Conservation (phyloP, 2,888 invertebrate species). For the Phasia obesa region DNA sequence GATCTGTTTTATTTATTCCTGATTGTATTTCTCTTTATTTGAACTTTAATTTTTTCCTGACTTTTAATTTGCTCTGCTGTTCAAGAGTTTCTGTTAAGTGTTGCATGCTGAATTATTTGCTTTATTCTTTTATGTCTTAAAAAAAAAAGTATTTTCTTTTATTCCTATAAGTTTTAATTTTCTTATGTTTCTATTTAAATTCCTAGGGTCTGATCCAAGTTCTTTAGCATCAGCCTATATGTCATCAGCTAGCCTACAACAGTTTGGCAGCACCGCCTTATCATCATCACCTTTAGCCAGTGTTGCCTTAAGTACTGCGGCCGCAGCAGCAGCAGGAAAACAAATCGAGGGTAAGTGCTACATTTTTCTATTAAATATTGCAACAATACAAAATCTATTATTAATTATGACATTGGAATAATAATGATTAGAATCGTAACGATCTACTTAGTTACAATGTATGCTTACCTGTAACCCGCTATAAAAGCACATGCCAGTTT, state of each 20-base stretch:
- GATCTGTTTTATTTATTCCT: background rate
- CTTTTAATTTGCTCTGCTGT: background rate
- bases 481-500: no score
- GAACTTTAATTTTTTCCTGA: background rate
- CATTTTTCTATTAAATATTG: background rate
- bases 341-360: slow-evolving; percentile 91
- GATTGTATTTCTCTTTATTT: background rate
- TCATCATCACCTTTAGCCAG: slow-evolving; percentile 85
- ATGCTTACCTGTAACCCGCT: no score
- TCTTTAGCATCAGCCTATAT: slow-evolving; percentile 86
- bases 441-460: no score
- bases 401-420: background rate
- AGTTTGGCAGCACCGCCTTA: slow-evolving; percentile 85
- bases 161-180: background rate
- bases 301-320: slow-evolving; percentile 88
- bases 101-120: slow-evolving; percentile 37
- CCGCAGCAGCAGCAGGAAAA: slow-evolving; percentile 92
- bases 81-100: slow-evolving; percentile 32
- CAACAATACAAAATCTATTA: background rate
- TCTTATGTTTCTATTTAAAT: slow-evolving; percentile 3
- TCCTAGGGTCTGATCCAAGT: slow-evolving; percentile 82
- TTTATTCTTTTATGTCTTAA: slow-evolving; percentile 2
- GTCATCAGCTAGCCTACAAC: slow-evolving; percentile 83
- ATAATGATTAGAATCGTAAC: background rate
- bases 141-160: background rate